A percentile compares a stretch with the other conserved stretches of the same genome.
Conservation (phyloP, 2,888 invertebrate species). For the Aromia moschata region DNA sequence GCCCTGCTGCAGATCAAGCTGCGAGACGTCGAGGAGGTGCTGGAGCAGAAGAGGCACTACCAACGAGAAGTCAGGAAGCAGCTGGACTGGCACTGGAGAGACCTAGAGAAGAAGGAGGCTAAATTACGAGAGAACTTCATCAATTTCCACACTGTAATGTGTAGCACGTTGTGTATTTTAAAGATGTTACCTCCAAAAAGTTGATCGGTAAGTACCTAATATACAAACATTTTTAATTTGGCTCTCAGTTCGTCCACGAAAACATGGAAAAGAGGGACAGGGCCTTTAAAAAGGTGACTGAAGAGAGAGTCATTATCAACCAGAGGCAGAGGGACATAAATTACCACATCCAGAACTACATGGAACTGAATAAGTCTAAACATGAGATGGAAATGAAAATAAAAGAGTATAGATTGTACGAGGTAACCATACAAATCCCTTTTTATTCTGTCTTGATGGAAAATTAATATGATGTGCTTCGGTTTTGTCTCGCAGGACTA, state of each 20-base stretch:
- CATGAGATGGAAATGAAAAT: conserved; percentile 66
- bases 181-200: too few relatives aligned
- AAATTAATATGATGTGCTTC: too few relatives aligned
- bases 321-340: conserved; percentile 64
- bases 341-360: conserved; percentile 14
- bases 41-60: conserved; percentile 27
- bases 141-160: conserved; percentile 38
- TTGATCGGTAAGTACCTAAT: too few relatives aligned
- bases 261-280: conserved; percentile 73
- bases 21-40: conserved; percentile 31
- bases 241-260: conserved; percentile 70
- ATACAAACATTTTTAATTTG: too few relatives aligned
- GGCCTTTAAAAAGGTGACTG: conserved; percentile 68
- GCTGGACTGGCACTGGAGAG: conserved; percentile 39
- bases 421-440: conserved; percentile 52
- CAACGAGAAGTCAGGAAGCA: conserved; percentile 19
- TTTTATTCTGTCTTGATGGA: neutral
- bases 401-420: conserved; percentile 68
- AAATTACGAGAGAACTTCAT: conserved; percentile 36
- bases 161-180: neutral
- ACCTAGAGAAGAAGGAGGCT: conserved; percentile 38
- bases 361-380: conserved; percentile 31
- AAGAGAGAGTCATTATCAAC: conserved; percentile 65
- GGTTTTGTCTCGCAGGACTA: conserved; percentile 63
- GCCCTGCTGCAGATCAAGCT: conserved; percentile 34